phyloP scores from a whole-genome alignment of 2,113 vertebrate species.

The Nicator chloris region DNA sequence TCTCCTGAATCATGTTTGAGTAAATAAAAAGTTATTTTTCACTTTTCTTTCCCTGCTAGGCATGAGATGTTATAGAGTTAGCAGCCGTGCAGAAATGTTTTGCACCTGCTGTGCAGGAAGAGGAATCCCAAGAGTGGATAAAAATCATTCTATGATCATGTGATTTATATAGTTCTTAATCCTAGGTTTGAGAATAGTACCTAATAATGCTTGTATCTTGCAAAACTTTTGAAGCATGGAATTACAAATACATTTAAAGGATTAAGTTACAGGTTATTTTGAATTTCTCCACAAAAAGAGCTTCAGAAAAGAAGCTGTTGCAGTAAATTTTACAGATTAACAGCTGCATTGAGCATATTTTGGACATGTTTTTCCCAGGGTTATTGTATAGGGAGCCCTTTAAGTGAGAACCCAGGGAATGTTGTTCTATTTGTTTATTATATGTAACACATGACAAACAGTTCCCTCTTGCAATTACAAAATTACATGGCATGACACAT shows the following conservation, averaged over 20 bases:
- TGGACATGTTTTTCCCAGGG: background rate
- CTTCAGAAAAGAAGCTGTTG: background rate
- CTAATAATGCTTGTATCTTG: background rate
- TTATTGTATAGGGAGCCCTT: background rate
- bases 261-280: background rate
- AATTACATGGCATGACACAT: background rate
- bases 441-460: background rate
- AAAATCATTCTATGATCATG: accelerated
- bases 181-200: background rate
- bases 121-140: background rate
- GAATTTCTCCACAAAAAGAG: background rate
- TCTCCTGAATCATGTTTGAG: background rate
- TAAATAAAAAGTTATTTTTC: background rate
- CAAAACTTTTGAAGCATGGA: background rate
- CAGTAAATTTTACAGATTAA: background rate
- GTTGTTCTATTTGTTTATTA: background rate
- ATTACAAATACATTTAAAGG: background rate
- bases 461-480: background rate
- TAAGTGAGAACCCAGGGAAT: background rate
- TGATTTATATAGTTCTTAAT: background rate
- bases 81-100: background rate
- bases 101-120: background rate
- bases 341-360: background rate
- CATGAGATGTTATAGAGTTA: background rate
- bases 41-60: too few species aligned